These are phyloP conservation scores for Miltochrista miniata DNA, from an alignment of 2,888 invertebrate genomes.

Conservation along the genomic window DNA sequence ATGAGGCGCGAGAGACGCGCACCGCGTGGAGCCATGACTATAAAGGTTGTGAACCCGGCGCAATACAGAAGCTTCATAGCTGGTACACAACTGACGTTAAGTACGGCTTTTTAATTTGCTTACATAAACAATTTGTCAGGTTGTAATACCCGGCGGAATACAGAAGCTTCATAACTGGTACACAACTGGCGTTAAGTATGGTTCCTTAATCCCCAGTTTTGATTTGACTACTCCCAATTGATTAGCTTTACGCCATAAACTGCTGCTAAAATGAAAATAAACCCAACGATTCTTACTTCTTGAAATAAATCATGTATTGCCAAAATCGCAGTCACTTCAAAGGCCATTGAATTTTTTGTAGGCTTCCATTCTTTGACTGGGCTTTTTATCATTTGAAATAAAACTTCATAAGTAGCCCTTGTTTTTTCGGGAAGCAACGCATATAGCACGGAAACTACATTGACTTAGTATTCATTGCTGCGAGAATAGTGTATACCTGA, in stretches of 20 bases:
- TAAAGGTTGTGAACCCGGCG: too few species aligned
- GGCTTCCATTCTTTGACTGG: slow-evolving; percentile 15
- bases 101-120: too few species aligned
- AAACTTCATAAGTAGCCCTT: slow-evolving; percentile 14
- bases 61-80: too few species aligned
- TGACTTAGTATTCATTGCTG: slow-evolving; percentile 18
- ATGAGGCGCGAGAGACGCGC: too few species aligned
- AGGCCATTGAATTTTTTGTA: slow-evolving; percentile 16
- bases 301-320: slow-evolving; percentile 12
- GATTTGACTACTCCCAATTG: not conserved
- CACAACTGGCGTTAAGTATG: too few species aligned
- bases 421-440: slow-evolving; percentile 23
- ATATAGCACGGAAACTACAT: slow-evolving; percentile 22
- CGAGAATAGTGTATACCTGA: slow-evolving; percentile 20
- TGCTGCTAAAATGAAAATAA: slow-evolving; percentile 3
- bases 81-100: too few species aligned
- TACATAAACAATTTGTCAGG: too few species aligned
- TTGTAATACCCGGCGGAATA: too few species aligned
- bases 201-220: not conserved
- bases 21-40: too few species aligned
- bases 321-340: slow-evolving; percentile 13
- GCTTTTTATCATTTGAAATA: slow-evolving; percentile 22
- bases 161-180: too few species aligned
- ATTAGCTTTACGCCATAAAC: slow-evolving; percentile 8
- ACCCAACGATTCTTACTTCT: slow-evolving; percentile 1